A percentile compares a stretch with the other conserved stretches of the same genome.
Evolutionary conservation across 2,113 vertebrate genomes (phyloP).

Genomic region (Odobenus rosmarus): DNA sequence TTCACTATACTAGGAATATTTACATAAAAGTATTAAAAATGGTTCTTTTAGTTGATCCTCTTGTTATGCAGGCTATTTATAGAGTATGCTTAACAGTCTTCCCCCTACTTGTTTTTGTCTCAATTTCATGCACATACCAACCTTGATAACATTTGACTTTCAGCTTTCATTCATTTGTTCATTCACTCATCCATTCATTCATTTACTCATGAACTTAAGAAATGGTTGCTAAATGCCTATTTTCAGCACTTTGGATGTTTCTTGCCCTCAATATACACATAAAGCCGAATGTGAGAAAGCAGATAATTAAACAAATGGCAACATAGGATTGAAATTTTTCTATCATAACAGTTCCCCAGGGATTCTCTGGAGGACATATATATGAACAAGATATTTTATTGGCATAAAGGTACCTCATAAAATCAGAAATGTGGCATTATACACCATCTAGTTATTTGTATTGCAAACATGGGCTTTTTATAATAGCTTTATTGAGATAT

Average conservation of each 20-base stretch:
- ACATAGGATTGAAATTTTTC: not conserved
- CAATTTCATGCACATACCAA: not conserved
- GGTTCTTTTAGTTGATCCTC: not conserved
- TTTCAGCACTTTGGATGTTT: not conserved
- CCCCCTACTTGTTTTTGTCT: not conserved
- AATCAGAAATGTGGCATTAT: not conserved
- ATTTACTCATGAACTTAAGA: not conserved
- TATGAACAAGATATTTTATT: not conserved
- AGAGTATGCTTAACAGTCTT: not conserved
- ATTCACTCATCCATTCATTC: not conserved
- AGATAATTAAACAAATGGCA: not conserved
- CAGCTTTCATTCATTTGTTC: not conserved
- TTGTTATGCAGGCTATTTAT: not conserved
- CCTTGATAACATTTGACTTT: not conserved
- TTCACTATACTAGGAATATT: not conserved
- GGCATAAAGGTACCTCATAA: not conserved
- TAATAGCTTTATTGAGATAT: not conserved
- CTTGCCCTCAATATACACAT: not conserved
- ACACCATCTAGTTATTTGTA: not conserved
- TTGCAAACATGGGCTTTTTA: not conserved
- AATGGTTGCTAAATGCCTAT: not conserved
- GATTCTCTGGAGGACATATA: not conserved
- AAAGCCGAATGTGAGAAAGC: not conserved
- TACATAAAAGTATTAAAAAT: not conserved
- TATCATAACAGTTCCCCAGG: not conserved